These are phyloP conservation scores for Poeciliopsis turrubarensis DNA, from an alignment of 2,113 vertebrate genomes.

Conservation along the genomic window DNA sequence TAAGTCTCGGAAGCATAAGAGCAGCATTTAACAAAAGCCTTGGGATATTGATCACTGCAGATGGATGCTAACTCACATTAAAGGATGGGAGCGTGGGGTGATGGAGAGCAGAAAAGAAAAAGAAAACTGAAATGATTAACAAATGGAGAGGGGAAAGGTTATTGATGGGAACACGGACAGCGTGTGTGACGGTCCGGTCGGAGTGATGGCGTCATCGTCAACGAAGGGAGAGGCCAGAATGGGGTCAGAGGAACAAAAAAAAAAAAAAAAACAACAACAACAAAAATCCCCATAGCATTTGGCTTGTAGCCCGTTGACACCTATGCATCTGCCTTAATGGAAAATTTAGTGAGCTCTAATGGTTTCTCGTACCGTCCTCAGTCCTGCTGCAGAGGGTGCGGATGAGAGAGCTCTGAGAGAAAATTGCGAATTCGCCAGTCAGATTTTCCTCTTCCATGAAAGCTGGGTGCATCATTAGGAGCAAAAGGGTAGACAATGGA, in stretches of 20 bases:
- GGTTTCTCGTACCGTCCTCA: constrained; percentile 66
- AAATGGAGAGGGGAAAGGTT: constrained; percentile 28
- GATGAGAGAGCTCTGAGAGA: constrained; percentile 16
- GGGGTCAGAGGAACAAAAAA: constrained; percentile 27
- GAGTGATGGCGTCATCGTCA: constrained; percentile 35
- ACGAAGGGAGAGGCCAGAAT: constrained; percentile 46
- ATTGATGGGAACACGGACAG: constrained; percentile 22
- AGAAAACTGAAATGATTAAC: constrained; percentile 34
- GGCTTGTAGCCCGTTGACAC: constrained; percentile 71
- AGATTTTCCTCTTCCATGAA: constrained; percentile 65
- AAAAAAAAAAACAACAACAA: too few species aligned
- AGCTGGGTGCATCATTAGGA: constrained; percentile 45
- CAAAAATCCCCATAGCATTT: constrained; percentile 46
- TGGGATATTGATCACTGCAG: constrained; percentile 66
- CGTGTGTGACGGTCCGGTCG: constrained; percentile 6
- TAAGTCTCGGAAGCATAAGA: constrained; percentile 32
- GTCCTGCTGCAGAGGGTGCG: constrained; percentile 45
- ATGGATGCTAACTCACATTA: constrained; percentile 67
- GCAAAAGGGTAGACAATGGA: constrained; percentile 10
- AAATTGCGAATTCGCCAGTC: constrained; percentile 62
- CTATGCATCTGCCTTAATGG: constrained; percentile 68
- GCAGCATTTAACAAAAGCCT: constrained; percentile 65
- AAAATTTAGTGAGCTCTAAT: constrained; percentile 77
- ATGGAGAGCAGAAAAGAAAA: constrained; percentile 26
- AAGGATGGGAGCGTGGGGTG: constrained; percentile 37